Percentiles rank a stretch among this genome's conserved stretches.
Evolutionary conservation across 2,888 invertebrate genomes (phyloP).

Genomic region (Oligia fasciuncula): DNA sequence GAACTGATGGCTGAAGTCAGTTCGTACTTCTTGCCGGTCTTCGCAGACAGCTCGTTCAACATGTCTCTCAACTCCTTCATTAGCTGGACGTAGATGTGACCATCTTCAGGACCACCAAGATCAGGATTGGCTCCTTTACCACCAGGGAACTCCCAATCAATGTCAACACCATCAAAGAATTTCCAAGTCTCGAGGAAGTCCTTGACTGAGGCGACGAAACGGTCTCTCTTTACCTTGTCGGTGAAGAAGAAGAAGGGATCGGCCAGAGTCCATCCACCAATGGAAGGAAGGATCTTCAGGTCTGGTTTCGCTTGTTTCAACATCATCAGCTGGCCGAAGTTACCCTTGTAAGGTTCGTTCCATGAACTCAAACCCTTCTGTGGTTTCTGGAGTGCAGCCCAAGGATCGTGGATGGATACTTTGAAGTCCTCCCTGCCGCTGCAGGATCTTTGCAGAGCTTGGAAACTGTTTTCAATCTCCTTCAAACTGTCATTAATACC

Average conservation of each 20-base stretch:
- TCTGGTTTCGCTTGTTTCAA: constrained; percentile 86
- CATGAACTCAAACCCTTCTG: constrained; percentile 86
- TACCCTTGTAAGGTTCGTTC: constrained; percentile 89
- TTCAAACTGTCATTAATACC: constrained; percentile 89
- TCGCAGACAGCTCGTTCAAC: constrained; percentile 83
- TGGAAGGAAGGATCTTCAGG: constrained; percentile 85
- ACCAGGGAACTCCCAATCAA: constrained; percentile 89
- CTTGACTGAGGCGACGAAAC: constrained; percentile 86
- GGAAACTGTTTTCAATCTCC: constrained; percentile 88
- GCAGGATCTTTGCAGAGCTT: constrained; percentile 86
- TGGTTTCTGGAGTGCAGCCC: constrained; percentile 88
- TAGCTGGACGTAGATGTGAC: constrained; percentile 81
- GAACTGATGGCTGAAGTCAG: constrained; percentile 88
- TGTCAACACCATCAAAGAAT: constrained; percentile 88
- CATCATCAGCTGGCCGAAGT: constrained; percentile 87
- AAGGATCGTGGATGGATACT: constrained; percentile 87
- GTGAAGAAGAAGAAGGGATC: constrained; percentile 88
- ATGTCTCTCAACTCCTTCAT: constrained; percentile 87
- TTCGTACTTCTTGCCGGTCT: constrained; percentile 86
- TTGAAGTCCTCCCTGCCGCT: constrained; percentile 87
- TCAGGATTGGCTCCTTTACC: constrained; percentile 87
- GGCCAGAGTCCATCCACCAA: constrained; percentile 87
- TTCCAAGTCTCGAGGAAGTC: constrained; percentile 88
- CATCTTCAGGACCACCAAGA: constrained; percentile 85
- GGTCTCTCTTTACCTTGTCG: constrained; percentile 81